Base-by-base conservation (phyloP, 2,888 invertebrate species). In the Torymus aiolomorphi region DNA sequence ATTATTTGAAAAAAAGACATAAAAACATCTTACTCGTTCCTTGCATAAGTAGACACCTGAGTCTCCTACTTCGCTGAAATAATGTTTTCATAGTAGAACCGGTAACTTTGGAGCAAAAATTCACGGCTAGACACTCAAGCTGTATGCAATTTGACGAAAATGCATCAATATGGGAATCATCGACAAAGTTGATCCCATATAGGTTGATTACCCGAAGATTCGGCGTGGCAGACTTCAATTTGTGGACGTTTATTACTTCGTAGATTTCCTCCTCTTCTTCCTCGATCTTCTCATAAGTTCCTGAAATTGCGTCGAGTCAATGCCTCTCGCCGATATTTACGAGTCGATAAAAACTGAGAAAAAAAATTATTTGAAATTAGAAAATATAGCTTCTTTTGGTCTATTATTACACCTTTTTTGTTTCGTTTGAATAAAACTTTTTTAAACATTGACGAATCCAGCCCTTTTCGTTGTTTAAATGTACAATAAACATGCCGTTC, bases 261-360 rank as follows among this genome's bases (percentile, higher is more conserved):
- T 98, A 98, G 85, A 99, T 98, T 92, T 99, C 99, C 88, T 99
- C 99, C 88, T 99, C 99, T 87, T 98, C 99, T 88, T 99, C 98
- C 89, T 98, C 98, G 4, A 98, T 95, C 89, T 98, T 98, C 89
- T 98, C 98, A 89, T 98, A 98, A 0, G 98, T 98, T 14, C 98
- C 96, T 96, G 89, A 80, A 80, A 82, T 51, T 54, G 70, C 77
- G 66, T 76, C 62, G 61, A 70, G 71, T 83, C 78, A 79, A 70
- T 80, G 63, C 49, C 56, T 73, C 59, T 78, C 42, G 56, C 51
- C 73, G 31, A 63, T 71, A 75, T 71, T n/a, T 56, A 51, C 54
- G 69, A 76, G 56, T 59, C 18, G 59, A 52, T 54, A 31, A 54
- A 61, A 69, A 75, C 66, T 63, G 69, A 76, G 76, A 78, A 71